Percentiles rank a stretch among this genome's conserved stretches.
These are phyloP conservation scores for Drosophila lutescens DNA, from an alignment of 2,888 invertebrate genomes.

Conservation along the genomic window DNA sequence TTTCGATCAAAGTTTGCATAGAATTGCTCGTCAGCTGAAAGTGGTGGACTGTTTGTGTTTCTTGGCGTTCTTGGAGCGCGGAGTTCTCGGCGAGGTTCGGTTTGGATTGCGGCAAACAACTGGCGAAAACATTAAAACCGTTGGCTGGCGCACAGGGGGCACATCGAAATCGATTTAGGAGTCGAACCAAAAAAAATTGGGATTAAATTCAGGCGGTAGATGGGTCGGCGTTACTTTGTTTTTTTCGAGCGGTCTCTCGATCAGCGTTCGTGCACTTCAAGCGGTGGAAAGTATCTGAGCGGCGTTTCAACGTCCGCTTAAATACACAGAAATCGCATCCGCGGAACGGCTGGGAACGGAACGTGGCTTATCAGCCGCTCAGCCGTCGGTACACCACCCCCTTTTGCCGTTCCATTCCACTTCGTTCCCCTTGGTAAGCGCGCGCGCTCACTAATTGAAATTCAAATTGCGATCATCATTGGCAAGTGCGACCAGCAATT, in stretches of 20 bases:
- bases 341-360: slow-evolving; percentile 47
- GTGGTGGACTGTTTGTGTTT: slow-evolving; percentile 47
- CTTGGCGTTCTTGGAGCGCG: slow-evolving; percentile 31
- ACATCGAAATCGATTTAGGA: not conserved
- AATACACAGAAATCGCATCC: slow-evolving; percentile 36
- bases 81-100: slow-evolving; percentile 37
- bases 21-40: slow-evolving; percentile 36
- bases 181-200: not conserved
- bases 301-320: slow-evolving; percentile 46
- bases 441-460: slow-evolving; percentile 30
- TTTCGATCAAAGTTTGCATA: not conserved
- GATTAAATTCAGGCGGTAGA: too few relatives aligned
- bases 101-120: slow-evolving; percentile 25
- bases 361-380: slow-evolving; percentile 36
- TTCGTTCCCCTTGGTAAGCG: not conserved
- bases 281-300: slow-evolving; percentile 74
- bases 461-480: slow-evolving; percentile 28
- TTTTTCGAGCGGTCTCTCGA: slow-evolving; percentile 27
- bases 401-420: slow-evolving; percentile 10
- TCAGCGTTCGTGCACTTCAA: slow-evolving; percentile 71
- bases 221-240: slow-evolving; percentile 26
- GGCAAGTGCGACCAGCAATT: slow-evolving; percentile 16
- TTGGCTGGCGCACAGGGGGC: slow-evolving; percentile 31
- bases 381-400: not conserved
- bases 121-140: slow-evolving; percentile 70